Evolutionary conservation across 2,113 vertebrate genomes (phyloP).

Genomic region (Lampris incognitus): DNA sequence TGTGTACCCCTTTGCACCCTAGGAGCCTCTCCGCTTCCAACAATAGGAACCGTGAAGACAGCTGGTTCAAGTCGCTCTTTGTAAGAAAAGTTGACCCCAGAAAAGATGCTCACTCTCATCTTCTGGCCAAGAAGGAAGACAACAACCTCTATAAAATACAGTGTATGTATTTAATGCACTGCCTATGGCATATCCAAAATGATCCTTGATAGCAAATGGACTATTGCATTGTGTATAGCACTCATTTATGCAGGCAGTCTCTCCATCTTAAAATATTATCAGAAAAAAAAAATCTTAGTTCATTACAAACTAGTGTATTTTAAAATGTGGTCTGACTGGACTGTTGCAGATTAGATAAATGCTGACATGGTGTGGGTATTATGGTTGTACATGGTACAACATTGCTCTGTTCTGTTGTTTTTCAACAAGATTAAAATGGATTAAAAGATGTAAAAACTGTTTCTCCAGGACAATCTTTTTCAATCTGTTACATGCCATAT

Average conservation of each 20-base stretch:
- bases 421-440: neutral
- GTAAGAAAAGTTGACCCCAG: constrained; percentile 96
- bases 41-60: constrained; percentile 86
- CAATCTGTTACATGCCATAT: constrained; percentile 12
- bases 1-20: constrained; percentile 20
- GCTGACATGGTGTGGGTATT: neutral
- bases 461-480: neutral
- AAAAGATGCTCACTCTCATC: constrained; percentile 97
- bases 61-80: constrained; percentile 97
- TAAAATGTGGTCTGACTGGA: too few species aligned
- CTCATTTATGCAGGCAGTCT: too few species aligned
- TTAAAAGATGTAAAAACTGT: neutral
- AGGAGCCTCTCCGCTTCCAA: constrained; percentile 83
- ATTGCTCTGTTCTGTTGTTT: neutral
- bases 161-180: constrained; percentile 82
- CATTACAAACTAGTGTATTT: too few species aligned
- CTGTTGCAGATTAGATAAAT: too few species aligned
- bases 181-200: too few species aligned
- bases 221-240: too few species aligned
- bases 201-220: too few species aligned
- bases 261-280: too few species aligned
- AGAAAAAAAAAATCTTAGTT: too few species aligned
- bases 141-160: constrained; percentile 97
- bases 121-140: constrained; percentile 95
- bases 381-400: neutral